Base-by-base conservation (phyloP, 2,797 vertebrate species). In the Neosilurus mollespiculum region DNA sequence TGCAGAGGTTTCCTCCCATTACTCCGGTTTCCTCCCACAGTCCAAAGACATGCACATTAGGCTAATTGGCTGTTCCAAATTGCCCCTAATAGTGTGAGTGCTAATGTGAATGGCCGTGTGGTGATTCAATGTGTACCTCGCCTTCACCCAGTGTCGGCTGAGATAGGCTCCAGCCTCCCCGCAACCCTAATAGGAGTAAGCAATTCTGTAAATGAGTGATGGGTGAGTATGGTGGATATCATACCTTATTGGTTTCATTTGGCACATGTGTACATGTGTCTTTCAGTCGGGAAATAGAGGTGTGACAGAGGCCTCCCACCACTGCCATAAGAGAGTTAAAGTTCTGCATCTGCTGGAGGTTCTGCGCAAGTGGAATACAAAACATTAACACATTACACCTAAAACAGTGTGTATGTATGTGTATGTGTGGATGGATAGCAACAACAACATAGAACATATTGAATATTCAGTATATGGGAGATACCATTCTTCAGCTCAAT, bases 321-420 rank as follows among this genome's bases (percentile, higher is more conserved):
- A 98, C 95, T 0, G 97, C 97, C 97, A 98, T 98, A 86, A 98
- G 91, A 26, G 97, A 97, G 94, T 96, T 98, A 90, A 97, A 98
- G 91, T 98, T 98, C 90, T 97, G 96, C 87, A 97, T 96, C 97
- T 98, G 69, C 26, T 84, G 84, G 10, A 85, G 84, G 58, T 85
- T 85, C 84, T 85, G 51, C 59, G 78, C 24, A 22, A 81, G 54
- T 54, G 67, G 18, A 73, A 76, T 54, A 54, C 26, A 80, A 81
- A 53, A 20, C 12, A 84, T 56, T 24, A 61, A 3, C n/a, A 15
- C 4, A 78, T 11, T 26, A 12, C n/a, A 70, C 7, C 16, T 24
- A 66, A 51, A 59, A 54, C 9, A 22, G 12, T 64, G 22, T 22
- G 8, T n/a, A 62, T 51, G 12, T 8, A 6, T 54, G 12, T 75